Evolutionary conservation across 2,113 vertebrate genomes (phyloP).

Genomic region (Platycercus adscitus): DNA sequence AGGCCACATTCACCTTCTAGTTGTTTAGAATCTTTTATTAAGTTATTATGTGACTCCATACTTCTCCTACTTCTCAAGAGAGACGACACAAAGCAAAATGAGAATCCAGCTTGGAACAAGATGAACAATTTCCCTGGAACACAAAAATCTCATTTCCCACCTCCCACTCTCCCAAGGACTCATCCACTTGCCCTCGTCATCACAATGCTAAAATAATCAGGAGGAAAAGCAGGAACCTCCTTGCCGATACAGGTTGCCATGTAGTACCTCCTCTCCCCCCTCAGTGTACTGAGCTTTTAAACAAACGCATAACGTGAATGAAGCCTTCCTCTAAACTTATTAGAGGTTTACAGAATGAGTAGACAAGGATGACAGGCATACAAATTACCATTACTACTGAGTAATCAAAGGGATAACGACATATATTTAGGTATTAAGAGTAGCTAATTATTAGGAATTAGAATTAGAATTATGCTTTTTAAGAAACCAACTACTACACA

Average conservation of each 20-base stretch:
- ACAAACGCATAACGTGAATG: background rate
- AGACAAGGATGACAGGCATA: background rate
- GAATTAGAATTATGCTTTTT: background rate
- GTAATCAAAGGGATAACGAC: slow-evolving; percentile 19
- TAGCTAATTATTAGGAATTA: slow-evolving; percentile 1
- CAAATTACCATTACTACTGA: slow-evolving; percentile 3
- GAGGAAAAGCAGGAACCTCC: background rate
- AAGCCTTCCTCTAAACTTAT: background rate
- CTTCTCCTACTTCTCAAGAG: background rate
- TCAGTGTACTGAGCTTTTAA: background rate
- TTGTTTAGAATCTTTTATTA: background rate
- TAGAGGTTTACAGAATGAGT: background rate
- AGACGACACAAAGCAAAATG: background rate
- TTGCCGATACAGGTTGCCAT: background rate
- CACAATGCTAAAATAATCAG: background rate
- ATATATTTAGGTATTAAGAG: slow-evolving; percentile 3
- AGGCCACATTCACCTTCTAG: background rate
- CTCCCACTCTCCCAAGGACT: background rate
- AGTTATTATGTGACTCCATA: background rate
- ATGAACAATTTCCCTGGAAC: background rate
- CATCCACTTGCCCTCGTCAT: background rate
- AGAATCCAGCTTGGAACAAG: background rate
- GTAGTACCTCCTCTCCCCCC: background rate
- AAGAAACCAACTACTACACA: background rate
- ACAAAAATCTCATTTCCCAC: background rate